Evolutionary conservation across 2,113 vertebrate genomes (phyloP), one percentile per base, ranked within the genome.

Genomic region (Halcyon senegalensis): DNA sequence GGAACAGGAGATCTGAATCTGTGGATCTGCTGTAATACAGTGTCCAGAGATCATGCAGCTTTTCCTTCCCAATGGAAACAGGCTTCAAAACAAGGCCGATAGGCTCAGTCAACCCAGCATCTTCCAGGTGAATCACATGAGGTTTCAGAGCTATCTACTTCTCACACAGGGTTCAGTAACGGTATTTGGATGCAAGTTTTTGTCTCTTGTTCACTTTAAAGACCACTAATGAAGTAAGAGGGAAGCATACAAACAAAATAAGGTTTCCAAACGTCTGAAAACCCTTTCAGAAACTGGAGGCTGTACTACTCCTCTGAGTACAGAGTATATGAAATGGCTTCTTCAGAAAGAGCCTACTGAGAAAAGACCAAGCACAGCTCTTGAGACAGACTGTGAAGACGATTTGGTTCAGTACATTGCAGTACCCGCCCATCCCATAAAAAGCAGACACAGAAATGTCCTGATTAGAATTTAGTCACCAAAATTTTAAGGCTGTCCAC

Each of bases 341-440:
- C 46, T 79, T 23, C 46, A 70, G 33, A 70, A 70, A n/a, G n/a
- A 79, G 41, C 41, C 48, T 48, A 28, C 28, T 3, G 24, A 46
- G 75, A 39, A 48, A 46, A 88, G 58, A 5, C 58, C 48, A 64
- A 48, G 41, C 41, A n/a, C 1, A 0, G 18, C 39, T 72, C 62
- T 48, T 4, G 4, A 80, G 66, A 19, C n/a, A 51, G 25, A 33
- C 17, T 1, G 1, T 0, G 0, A 21, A 79, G 46, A 63, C 1
- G 1, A 28, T 56, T 56, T 63, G 5, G 5, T 39, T 70, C 75
- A 62, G 56, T 28, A 48, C 62, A 62, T 12, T 33, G 55, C 46
- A 62, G 31, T 33, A 37, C 21, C 20, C 1, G 3, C 30, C 24
- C 30, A 58, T 27, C 19, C 28, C 68, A 41, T 41, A 41, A 50